Conservation (phyloP, 2,888 invertebrate species). For the Andrena bicolor region DNA sequence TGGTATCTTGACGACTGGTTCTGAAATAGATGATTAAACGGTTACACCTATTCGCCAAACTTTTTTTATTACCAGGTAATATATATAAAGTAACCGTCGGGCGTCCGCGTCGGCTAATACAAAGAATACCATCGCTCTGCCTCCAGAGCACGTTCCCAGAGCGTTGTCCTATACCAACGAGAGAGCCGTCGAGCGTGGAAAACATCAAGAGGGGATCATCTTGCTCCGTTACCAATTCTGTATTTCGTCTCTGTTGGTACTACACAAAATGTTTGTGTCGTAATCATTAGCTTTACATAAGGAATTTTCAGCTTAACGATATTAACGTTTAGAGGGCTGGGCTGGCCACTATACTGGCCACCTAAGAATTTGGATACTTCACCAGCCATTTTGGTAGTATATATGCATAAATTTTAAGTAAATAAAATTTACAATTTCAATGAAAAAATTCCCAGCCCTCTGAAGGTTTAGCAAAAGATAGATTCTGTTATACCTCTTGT, state of each 20-base stretch:
- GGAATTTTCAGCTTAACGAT: too few species aligned
- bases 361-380: too few species aligned
- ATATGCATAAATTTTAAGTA: too few species aligned
- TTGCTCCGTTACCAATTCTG: conserved; percentile 80
- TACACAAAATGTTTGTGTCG: neutral
- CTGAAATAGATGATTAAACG: conserved; percentile 86
- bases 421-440: too few species aligned
- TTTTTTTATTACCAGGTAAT: neutral
- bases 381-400: too few species aligned
- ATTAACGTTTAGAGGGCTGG: too few species aligned
- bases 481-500: conserved; percentile 15
- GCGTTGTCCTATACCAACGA: conserved; percentile 95
- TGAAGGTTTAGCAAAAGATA: neutral
- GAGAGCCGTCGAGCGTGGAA: conserved; percentile 96
- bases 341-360: too few species aligned
- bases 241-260: conserved; percentile 74
- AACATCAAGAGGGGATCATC: conserved; percentile 88
- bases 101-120: neutral
- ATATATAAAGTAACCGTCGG: too few species aligned
- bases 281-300: neutral
- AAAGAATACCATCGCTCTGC: conserved; percentile 93
- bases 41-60: conserved; percentile 17
- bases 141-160: conserved; percentile 96
- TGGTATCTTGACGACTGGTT: conserved; percentile 96
- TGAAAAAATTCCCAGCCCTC: too few species aligned